These are phyloP conservation scores for Hippocampus kuda DNA, from an alignment of 2,797 vertebrate species.

Conservation along the genomic window DNA sequence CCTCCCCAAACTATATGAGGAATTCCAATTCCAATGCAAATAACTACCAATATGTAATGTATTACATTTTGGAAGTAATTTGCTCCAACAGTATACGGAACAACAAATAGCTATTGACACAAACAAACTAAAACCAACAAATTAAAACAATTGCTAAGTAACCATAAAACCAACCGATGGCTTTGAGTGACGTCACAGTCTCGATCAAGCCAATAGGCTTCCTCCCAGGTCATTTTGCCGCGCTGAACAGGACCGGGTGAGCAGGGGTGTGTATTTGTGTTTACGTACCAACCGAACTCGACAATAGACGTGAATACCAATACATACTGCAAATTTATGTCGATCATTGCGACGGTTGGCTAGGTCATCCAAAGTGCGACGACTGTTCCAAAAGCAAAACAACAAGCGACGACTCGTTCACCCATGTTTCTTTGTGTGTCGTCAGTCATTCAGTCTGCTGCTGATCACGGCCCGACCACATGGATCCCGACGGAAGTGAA, in stretches of 20 bases:
- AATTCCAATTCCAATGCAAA: too few species aligned
- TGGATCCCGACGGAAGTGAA: slow-evolving; percentile 78
- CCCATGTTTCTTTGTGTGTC: neutral
- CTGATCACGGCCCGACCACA: slow-evolving; percentile 38
- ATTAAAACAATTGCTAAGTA: neutral
- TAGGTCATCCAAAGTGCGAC: neutral
- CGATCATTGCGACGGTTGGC: neutral
- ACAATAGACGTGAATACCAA: neutral
- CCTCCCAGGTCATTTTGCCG: slow-evolving; percentile 32
- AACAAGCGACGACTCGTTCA: neutral
- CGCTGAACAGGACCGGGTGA: slow-evolving; percentile 5
- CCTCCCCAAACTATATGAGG: too few species aligned
- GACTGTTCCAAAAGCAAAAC: neutral
- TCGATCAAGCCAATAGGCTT: slow-evolving; percentile 36
- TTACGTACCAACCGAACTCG: neutral
- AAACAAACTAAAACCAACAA: neutral
- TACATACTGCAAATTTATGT: neutral
- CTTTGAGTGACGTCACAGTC: slow-evolving; percentile 16
- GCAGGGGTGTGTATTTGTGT: neutral
- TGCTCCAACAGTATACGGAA: too few species aligned
- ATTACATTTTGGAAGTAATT: too few species aligned
- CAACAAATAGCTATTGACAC: too few species aligned
- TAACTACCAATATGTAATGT: too few species aligned
- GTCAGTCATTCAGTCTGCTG: slow-evolving; percentile 5
- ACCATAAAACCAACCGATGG: slow-evolving; percentile 10